Evolutionary conservation across 1,140 invertebrate species (phyloP).

Genomic region (Vanessa tameamea): DNA sequence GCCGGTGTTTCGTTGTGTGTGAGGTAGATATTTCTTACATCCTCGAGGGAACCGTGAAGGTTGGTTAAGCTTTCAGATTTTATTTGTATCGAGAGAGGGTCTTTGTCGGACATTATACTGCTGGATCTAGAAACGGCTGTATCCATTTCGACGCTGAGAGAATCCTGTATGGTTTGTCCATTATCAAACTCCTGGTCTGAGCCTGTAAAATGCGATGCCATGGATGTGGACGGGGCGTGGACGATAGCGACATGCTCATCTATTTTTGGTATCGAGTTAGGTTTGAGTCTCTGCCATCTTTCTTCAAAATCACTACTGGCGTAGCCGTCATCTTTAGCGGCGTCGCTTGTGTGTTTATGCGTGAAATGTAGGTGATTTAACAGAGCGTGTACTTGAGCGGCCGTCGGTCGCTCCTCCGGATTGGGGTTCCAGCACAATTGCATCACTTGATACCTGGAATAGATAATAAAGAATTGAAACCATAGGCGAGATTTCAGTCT

Average conservation of each 20-base stretch:
- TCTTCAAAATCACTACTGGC: conserved; percentile 84
- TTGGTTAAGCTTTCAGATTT: conserved; percentile 82
- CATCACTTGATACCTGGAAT: conserved; percentile 84
- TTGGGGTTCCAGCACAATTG: conserved; percentile 83
- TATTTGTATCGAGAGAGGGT: conserved; percentile 67
- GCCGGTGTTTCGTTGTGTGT: conserved; percentile 67
- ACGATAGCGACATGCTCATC: conserved; percentile 77
- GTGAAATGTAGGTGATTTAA: conserved; percentile 80
- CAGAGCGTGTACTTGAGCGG: conserved; percentile 82
- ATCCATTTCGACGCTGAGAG: conserved; percentile 66
- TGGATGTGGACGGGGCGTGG: conserved; percentile 66
- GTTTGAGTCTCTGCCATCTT: conserved; percentile 84
- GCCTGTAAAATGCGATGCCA: conserved; percentile 57
- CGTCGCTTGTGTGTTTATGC: conserved; percentile 59
- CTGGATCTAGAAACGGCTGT: conserved; percentile 71
- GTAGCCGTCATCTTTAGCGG: conserved; percentile 48
- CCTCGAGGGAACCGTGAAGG: conserved; percentile 83
- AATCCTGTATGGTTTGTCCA: conserved; percentile 53
- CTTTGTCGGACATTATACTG: conserved; percentile 74
- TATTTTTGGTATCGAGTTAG: conserved; percentile 82
- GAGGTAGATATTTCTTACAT: conserved; percentile 75
- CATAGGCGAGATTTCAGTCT: neutral
- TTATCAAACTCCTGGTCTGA: conserved; percentile 62
- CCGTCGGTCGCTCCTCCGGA: conserved; percentile 59
- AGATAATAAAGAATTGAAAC: neutral